phyloP scores from a whole-genome alignment of 2,888 invertebrate genomes.

The Cerastoderma edule region DNA sequence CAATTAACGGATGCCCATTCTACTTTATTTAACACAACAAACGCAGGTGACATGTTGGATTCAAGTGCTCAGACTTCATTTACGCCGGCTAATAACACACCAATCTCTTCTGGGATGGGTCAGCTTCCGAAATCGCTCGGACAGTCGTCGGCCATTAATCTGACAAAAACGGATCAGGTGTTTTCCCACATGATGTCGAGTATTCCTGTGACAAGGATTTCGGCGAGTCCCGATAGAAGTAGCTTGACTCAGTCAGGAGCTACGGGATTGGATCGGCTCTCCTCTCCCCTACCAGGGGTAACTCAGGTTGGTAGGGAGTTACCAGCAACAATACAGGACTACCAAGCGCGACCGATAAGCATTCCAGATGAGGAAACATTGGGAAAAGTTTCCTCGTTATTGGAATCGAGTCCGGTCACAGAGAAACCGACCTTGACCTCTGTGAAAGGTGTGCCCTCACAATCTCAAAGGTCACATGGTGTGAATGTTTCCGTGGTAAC shows the following conservation, averaged over 20 bases:
- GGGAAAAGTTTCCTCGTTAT: constrained; percentile 75
- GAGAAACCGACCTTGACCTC: constrained; percentile 41
- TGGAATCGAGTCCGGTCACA: constrained; percentile 72
- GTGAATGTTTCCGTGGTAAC: constrained; percentile 29
- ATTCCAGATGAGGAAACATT: constrained; percentile 65
- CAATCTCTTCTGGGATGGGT: no score
- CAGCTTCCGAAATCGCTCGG: not conserved
- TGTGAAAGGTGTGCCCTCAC: not conserved
- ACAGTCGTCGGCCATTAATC: constrained; percentile 29
- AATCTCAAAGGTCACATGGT: constrained; percentile 23
- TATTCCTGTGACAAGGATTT: not conserved
- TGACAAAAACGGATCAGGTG: constrained; percentile 28
- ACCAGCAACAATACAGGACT: not conserved
- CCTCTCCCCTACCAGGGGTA: not conserved
- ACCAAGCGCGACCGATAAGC: not conserved
- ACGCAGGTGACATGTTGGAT: no score
- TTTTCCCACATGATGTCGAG: constrained; percentile 22
- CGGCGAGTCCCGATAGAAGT: not conserved
- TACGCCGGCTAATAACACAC: no score
- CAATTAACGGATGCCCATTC: constrained; percentile 81
- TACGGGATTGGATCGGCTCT: not conserved
- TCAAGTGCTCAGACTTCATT: no score
- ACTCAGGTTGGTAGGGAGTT: no score
- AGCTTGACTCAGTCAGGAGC: not conserved
- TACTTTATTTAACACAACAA: no score